Percentiles rank a stretch among this genome's conserved stretches.
These are phyloP conservation scores for Pemphredon lugubris DNA, from an alignment of 2,888 invertebrate genomes.

Conservation along the genomic window DNA sequence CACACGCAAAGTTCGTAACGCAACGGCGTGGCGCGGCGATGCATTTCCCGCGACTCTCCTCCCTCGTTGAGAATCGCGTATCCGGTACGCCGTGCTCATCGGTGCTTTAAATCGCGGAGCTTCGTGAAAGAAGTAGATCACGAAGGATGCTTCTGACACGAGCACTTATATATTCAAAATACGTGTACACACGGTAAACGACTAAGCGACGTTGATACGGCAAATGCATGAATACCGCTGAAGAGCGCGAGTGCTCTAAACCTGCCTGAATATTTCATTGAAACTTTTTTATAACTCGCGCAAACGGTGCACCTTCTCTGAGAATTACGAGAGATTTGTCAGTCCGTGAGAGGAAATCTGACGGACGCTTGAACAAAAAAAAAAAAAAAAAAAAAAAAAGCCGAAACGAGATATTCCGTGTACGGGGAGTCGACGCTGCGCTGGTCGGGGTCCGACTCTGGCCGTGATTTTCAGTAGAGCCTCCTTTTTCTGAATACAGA, in stretches of 20 bases:
- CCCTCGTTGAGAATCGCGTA: conserved; percentile 8
- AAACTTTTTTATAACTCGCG: conserved; percentile 35
- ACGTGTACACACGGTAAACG: conserved; percentile 17
- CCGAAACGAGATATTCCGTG: too few relatives aligned
- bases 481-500: too few relatives aligned
- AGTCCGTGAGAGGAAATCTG: conserved; percentile 8
- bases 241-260: background rate
- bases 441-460: too few relatives aligned
- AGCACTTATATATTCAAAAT: conserved; percentile 25
- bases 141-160: conserved; percentile 36
- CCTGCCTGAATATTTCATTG: conserved; percentile 36
- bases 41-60: too few relatives aligned
- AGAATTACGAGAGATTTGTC: conserved; percentile 36
- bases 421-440: too few relatives aligned
- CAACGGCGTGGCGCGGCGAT: too few relatives aligned
- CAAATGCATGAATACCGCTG: conserved; percentile 33
- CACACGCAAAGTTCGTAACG: too few relatives aligned
- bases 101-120: conserved; percentile 33
- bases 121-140: conserved; percentile 35
- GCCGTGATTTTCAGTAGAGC: too few relatives aligned
- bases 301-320: conserved; percentile 18
- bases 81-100: conserved; percentile 1
- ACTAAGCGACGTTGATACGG: conserved; percentile 29
- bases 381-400: background rate
- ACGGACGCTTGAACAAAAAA: conserved; percentile 5